A percentile compares a stretch with the other conserved stretches of the same genome.
Conservation (phyloP, 2,888 invertebrate genomes). For the Notocelia uddmanniana region DNA sequence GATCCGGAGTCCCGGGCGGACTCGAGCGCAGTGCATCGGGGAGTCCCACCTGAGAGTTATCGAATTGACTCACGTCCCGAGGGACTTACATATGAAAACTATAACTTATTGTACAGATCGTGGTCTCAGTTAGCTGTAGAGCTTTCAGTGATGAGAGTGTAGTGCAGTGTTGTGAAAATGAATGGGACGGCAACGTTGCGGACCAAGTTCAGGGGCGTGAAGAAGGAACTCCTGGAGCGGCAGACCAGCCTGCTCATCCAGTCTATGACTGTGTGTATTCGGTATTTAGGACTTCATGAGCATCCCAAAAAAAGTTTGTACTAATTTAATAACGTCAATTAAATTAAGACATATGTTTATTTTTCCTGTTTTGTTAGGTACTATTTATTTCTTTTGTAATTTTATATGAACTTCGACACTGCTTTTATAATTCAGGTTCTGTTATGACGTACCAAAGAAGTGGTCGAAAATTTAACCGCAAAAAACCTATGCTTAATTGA, state of each 20-base stretch:
- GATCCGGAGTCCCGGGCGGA: conserved; percentile 75
- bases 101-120: conserved; percentile 13
- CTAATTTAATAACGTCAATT: too few relatives aligned
- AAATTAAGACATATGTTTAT: too few relatives aligned
- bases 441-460: too few relatives aligned
- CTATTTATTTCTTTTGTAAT: too few relatives aligned
- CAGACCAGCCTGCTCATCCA: conserved; percentile 91
- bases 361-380: too few relatives aligned
- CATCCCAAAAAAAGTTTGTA: too few relatives aligned
- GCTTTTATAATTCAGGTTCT: too few relatives aligned
- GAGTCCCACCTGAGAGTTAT: conserved; percentile 71
- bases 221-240: conserved; percentile 90
- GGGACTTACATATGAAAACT: conserved; percentile 15
- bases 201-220: conserved; percentile 91
- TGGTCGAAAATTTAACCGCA: too few relatives aligned
- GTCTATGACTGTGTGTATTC: conserved; percentile 92
- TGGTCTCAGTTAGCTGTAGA: conserved; percentile 28
- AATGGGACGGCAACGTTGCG: conserved; percentile 86
- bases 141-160: conserved; percentile 47
- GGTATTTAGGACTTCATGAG: too few relatives aligned
- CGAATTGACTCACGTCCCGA: conserved; percentile 32
- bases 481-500: too few relatives aligned
- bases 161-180: conserved; percentile 64
- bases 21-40: conserved; percentile 72
- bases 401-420: too few relatives aligned